phyloP scores from a whole-genome alignment of 2,888 invertebrate species.

The Cabera pusaria region DNA sequence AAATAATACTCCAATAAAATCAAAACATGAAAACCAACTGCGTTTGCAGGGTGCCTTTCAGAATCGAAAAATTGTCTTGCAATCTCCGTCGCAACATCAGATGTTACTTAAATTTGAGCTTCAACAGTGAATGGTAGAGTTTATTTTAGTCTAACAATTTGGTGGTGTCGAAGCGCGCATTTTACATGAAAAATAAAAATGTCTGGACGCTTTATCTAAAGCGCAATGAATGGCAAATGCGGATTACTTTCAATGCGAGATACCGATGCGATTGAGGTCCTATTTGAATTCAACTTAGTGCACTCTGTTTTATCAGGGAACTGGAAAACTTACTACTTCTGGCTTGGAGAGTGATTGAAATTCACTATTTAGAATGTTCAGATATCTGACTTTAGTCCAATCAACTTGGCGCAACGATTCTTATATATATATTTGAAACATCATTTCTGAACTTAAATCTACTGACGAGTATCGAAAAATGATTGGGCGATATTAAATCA shows the following conservation, averaged over 20 bases:
- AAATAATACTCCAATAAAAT: constrained; percentile 9
- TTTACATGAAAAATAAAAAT: constrained; percentile 53
- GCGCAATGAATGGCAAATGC: constrained; percentile 56
- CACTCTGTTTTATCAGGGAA: constrained; percentile 5
- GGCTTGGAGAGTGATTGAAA: too few species aligned
- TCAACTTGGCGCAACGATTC: too few species aligned
- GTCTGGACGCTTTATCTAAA: constrained; percentile 49
- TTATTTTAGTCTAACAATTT: constrained; percentile 21
- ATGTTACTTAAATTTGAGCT: constrained; percentile 27
- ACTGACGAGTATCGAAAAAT: too few species aligned
- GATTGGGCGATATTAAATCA: too few species aligned
- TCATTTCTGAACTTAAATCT: too few species aligned
- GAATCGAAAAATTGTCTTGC: constrained; percentile 43
- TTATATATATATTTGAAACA: too few species aligned
- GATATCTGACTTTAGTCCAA: too few species aligned
- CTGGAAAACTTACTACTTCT: too few species aligned
- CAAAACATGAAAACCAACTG: constrained; percentile 28
- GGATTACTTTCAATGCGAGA: constrained; percentile 46
- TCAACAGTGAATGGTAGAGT: constrained; percentile 18
- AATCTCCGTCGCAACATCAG: constrained; percentile 29
- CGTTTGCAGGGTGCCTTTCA: constrained; percentile 34
- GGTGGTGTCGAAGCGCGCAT: constrained; percentile 39
- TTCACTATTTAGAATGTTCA: too few species aligned
- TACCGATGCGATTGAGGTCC: constrained; percentile 21
- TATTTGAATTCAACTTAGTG: constrained; percentile 21